These are phyloP conservation scores for Stichodactyla helianthus DNA, from an alignment of 64 coral and sea anemone genomes.

Conservation along the genomic window DNA sequence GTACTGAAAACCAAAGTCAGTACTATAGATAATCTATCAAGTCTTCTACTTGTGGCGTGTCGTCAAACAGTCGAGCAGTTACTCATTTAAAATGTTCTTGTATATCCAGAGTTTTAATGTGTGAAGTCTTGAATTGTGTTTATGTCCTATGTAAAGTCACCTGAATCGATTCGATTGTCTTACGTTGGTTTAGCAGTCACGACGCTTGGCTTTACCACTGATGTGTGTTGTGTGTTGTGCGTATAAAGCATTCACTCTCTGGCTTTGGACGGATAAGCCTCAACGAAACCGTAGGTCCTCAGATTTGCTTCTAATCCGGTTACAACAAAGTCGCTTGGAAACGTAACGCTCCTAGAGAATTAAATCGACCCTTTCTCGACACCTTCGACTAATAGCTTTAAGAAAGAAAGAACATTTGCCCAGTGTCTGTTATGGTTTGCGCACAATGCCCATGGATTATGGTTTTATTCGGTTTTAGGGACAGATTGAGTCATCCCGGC, in stretches of 20 bases:
- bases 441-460: constrained; percentile 13
- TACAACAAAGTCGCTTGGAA: constrained; percentile 25
- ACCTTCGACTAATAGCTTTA: constrained; percentile 20
- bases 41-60: neutral
- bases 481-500: constrained; percentile 1
- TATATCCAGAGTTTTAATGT: neutral
- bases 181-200: neutral
- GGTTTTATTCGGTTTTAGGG: constrained; percentile 1
- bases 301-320: constrained; percentile 37
- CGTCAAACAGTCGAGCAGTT: neutral
- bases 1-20: neutral
- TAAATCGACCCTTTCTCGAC: constrained; percentile 19
- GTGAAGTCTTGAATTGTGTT: constrained; percentile 8
- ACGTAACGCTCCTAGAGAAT: constrained; percentile 23
- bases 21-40: neutral
- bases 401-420: neutral
- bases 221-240: neutral
- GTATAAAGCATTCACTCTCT: neutral
- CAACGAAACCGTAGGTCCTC: constrained; percentile 5
- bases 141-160: neutral
- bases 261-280: constrained; percentile 24
- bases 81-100: neutral
- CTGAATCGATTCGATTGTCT: constrained; percentile 6
- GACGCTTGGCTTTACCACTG: neutral
- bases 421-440: neutral